Conservation (phyloP, 2,113 vertebrate genomes). For the Myrmecobius fasciatus region DNA sequence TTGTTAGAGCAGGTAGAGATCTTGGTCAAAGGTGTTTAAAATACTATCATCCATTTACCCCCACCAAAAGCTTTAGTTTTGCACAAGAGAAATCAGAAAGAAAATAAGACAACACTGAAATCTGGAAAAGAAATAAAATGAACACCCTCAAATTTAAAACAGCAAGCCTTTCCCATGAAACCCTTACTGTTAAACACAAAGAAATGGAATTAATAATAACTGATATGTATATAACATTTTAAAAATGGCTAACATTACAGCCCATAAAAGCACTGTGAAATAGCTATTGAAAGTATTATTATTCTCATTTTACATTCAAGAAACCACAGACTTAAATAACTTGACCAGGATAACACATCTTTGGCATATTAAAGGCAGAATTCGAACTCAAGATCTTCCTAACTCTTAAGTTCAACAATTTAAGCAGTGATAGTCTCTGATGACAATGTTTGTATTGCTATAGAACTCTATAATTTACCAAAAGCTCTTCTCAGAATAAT, state of each 20-base stretch:
- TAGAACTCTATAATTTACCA: neutral
- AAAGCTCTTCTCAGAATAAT: neutral
- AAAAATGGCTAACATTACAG: neutral
- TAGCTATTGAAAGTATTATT: neutral
- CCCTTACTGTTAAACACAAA: neutral
- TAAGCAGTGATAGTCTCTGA: neutral
- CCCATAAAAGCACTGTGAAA: neutral
- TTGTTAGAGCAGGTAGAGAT: neutral
- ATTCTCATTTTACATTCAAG: neutral
- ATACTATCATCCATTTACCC: neutral
- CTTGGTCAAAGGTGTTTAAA: neutral
- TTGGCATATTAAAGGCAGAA: neutral
- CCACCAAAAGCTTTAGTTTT: neutral
- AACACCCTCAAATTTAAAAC: neutral
- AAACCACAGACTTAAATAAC: neutral
- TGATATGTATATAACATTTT: neutral
- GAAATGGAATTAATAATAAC: neutral
- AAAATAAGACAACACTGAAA: neutral
- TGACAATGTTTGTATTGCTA: neutral
- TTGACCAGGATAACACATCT: neutral
- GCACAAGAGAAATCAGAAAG: neutral
- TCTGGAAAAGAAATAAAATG: neutral
- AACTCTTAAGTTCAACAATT: neutral
- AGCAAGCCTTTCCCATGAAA: neutral
- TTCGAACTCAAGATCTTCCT: neutral